These are phyloP conservation scores for Caenorhabditis drosophilae DNA, from an alignment of 2,888 invertebrate genomes.

Conservation along the genomic window DNA sequence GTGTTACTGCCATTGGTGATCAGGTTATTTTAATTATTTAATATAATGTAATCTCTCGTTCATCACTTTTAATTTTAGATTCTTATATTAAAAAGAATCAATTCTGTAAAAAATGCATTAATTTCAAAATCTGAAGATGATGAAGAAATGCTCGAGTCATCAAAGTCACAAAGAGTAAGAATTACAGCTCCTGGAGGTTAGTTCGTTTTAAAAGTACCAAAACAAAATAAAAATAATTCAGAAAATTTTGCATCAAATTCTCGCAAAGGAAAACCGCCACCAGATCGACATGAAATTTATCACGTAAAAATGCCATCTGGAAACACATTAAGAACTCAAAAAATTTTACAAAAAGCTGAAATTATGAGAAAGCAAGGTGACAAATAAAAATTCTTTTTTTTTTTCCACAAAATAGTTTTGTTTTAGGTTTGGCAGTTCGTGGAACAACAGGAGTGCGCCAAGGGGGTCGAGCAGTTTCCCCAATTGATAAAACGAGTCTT, in stretches of 20 bases:
- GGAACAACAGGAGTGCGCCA: constrained; percentile 61
- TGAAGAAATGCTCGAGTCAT: too few species aligned
- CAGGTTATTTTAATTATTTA: constrained; percentile 38
- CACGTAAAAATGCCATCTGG: constrained; percentile 64
- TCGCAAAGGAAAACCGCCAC: constrained; percentile 45
- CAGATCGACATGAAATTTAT: constrained; percentile 61
- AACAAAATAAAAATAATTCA: neutral
- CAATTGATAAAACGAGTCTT: constrained; percentile 39
- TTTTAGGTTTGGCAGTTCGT: constrained; percentile 45
- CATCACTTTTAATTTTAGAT: constrained; percentile 17
- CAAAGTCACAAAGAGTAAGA: neutral
- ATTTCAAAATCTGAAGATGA: constrained; percentile 2
- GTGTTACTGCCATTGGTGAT: constrained; percentile 55
- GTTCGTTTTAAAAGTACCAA: neutral
- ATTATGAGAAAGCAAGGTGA: constrained; percentile 45
- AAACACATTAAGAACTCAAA: constrained; percentile 47
- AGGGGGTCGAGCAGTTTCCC: constrained; percentile 44
- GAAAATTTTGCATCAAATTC: neutral
- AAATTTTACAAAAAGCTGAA: constrained; percentile 52
- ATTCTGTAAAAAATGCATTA: constrained; percentile 16
- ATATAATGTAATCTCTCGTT: neutral
- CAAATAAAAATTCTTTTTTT: neutral
- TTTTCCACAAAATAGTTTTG: neutral
- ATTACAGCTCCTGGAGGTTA: constrained; percentile 20
- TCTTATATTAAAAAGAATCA: constrained; percentile 33